Conservation (phyloP, 2,888 invertebrate species). For the Andrena camellia region DNA sequence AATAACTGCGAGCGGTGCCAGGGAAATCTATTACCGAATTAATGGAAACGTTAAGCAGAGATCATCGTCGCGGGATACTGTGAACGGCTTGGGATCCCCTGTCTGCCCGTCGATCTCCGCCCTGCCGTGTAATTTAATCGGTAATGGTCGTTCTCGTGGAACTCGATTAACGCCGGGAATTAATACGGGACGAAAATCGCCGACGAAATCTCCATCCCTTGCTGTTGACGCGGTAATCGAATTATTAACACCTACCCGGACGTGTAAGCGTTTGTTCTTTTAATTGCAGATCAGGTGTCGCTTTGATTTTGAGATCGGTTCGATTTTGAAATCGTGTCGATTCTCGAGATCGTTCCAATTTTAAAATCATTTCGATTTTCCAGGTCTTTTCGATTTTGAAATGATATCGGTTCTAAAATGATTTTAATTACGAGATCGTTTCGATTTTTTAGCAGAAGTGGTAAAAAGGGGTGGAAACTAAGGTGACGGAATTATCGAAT, state of each 20-base stretch:
- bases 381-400: not conserved
- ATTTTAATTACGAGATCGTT: no score
- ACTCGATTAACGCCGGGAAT: slow-evolving; percentile 12
- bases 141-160: not conserved
- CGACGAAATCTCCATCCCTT: not conserved
- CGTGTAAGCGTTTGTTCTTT: not conserved
- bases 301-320: not conserved
- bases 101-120: not conserved
- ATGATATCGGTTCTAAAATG: no score
- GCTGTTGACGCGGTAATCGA: slow-evolving; percentile 2
- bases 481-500: no score
- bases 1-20: slow-evolving; percentile 38
- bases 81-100: no score
- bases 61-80: not conserved
- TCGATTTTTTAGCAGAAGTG: no score
- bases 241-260: not conserved
- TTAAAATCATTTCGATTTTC: no score
- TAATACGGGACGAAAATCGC: not conserved
- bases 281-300: not conserved
- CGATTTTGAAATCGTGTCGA: not conserved
- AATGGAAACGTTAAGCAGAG: slow-evolving; percentile 31
- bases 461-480: no score
- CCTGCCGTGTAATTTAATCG: slow-evolving; percentile 3
- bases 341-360: no score
- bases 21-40: slow-evolving; percentile 55